A percentile compares a stretch with the other conserved stretches of the same genome.
Evolutionary conservation across 1,140 invertebrate species (phyloP).

Genomic region (Drosophila bocqueti): DNA sequence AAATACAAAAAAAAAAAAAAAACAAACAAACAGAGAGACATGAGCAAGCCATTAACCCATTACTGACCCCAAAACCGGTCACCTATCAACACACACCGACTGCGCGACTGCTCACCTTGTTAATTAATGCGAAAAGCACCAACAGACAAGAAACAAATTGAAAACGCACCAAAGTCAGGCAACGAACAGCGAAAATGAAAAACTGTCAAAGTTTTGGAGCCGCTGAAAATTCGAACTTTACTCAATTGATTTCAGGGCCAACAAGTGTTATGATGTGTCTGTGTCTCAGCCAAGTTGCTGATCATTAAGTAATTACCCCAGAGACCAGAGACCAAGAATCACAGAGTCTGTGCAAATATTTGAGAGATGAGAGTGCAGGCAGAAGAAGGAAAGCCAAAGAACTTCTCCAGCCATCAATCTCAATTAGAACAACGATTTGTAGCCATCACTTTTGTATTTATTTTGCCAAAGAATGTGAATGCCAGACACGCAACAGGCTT

Average conservation of each 20-base stretch:
- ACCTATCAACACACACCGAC: constrained; percentile 31
- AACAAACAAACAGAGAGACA: constrained; percentile 44
- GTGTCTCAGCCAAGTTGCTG: not conserved
- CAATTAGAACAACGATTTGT: constrained; percentile 33
- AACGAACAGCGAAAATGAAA: constrained; percentile 3
- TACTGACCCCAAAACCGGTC: constrained; percentile 56
- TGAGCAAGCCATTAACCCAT: constrained; percentile 60
- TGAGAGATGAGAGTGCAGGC: not conserved
- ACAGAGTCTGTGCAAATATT: not conserved
- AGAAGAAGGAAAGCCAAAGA: not conserved
- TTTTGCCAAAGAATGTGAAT: constrained; percentile 29
- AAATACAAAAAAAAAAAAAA: not conserved
- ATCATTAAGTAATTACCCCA: constrained; percentile 6
- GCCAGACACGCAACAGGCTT: constrained; percentile 17
- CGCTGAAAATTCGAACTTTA: constrained; percentile 12
- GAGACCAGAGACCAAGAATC: not conserved
- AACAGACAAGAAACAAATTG: constrained; percentile 32
- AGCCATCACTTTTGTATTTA: constrained; percentile 24
- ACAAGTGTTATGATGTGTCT: not conserved
- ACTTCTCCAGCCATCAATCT: constrained; percentile 30
- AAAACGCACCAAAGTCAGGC: constrained; percentile 23
- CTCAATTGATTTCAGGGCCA: constrained; percentile 40
- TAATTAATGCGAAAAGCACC: constrained; percentile 72
- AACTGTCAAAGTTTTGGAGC: constrained; percentile 31
- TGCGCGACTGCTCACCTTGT: constrained; percentile 29